Evolutionary conservation across 2,797 vertebrate genomes (phyloP).

Genomic region (Aphelocoma californica): DNA sequence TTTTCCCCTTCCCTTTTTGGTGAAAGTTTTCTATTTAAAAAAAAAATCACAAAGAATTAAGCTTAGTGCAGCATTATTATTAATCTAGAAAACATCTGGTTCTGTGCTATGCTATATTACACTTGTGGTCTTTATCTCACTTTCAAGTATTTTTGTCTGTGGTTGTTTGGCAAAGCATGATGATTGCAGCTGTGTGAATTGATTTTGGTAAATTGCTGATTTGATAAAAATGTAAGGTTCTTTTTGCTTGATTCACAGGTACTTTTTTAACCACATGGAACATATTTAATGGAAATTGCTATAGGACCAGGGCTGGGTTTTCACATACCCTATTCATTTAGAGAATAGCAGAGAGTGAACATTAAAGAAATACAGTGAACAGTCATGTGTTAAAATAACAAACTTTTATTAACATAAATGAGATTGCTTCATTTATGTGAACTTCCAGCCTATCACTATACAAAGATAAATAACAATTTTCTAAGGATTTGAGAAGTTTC

Average conservation of each 20-base stretch:
- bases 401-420: not conserved
- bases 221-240: not conserved
- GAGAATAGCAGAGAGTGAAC: not conserved
- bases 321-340: not conserved
- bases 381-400: not conserved
- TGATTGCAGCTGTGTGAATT: not conserved
- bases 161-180: not conserved
- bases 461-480: not conserved
- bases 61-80: not conserved
- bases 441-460: not conserved
- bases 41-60: not conserved
- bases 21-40: not conserved
- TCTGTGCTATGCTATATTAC: not conserved
- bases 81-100: conserved; percentile 1
- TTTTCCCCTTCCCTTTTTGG: not conserved
- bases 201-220: not conserved
- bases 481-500: not conserved
- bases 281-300: not conserved
- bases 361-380: not conserved
- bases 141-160: not conserved
- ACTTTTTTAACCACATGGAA: not conserved
- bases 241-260: not conserved
- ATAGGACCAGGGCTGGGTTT: not conserved
- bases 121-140: not conserved
- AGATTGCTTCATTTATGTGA: not conserved